A percentile compares a stretch with the other conserved stretches of the same genome.
These are phyloP conservation scores for Drosophila sucinea DNA, from an alignment of 1,140 invertebrate species.

Conservation along the genomic window DNA sequence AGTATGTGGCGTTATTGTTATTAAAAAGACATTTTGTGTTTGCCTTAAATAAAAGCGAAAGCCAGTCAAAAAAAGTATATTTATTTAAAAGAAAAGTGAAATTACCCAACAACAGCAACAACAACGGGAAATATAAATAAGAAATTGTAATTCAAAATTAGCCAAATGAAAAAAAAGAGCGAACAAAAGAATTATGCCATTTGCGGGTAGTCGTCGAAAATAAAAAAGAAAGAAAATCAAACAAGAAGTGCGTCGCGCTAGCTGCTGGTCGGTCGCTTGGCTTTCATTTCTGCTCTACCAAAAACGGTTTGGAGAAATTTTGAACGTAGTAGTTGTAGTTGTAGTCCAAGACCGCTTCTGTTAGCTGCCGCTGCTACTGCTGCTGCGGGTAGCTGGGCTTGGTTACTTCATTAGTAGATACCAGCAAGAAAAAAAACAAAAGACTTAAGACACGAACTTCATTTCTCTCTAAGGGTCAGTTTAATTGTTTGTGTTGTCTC, in stretches of 20 bases:
- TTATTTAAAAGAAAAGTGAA: slow-evolving; percentile 78
- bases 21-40: slow-evolving; percentile 65
- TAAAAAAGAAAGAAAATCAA: slow-evolving; percentile 62
- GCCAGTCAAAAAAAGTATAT: slow-evolving; percentile 59
- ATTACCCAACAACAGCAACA: slow-evolving; percentile 49
- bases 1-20: slow-evolving; percentile 44
- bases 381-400: slow-evolving; percentile 15
- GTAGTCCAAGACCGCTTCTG: slow-evolving; percentile 11
- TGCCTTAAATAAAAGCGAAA: slow-evolving; percentile 75
- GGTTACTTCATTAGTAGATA: slow-evolving; percentile 50
- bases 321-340: slow-evolving; percentile 33
- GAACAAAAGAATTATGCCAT: slow-evolving; percentile 81
- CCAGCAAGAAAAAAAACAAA: slow-evolving; percentile 39
- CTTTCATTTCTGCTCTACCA: slow-evolving; percentile 77
- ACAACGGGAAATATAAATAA: slow-evolving; percentile 40
- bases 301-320: slow-evolving; percentile 77
- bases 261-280: slow-evolving; percentile 44
- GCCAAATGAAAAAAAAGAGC: slow-evolving; percentile 39
- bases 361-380: slow-evolving; percentile 46
- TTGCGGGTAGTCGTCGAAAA: slow-evolving; percentile 41
- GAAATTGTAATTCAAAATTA: slow-evolving; percentile 67
- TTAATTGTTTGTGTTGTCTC: slow-evolving; percentile 16
- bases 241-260: slow-evolving; percentile 67
- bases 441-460: slow-evolving; percentile 72
- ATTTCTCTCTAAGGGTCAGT: too few relatives aligned